Evolutionary conservation across 2,797 vertebrate genomes (phyloP).

Genomic region (Tapirus indicus): DNA sequence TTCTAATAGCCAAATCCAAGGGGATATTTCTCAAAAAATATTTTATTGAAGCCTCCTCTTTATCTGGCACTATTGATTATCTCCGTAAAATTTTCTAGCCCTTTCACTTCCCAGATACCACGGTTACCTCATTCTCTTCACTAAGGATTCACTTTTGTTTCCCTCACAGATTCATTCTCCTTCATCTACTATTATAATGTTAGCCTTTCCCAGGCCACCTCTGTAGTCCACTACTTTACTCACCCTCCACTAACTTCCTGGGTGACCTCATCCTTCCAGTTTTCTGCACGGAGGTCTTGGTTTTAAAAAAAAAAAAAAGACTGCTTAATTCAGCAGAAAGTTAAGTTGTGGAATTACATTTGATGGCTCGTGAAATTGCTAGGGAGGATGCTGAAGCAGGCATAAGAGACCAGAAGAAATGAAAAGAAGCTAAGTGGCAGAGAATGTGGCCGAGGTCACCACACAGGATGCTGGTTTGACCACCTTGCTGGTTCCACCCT

Average conservation of each 20-base stretch:
- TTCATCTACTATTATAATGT: background rate
- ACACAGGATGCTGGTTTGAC: background rate
- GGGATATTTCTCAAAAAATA: background rate
- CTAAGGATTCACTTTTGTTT: background rate
- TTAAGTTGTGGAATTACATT: background rate
- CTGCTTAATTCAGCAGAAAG: background rate
- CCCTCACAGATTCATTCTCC: background rate
- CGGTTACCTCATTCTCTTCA: background rate
- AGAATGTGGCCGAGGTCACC: background rate
- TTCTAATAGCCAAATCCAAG: background rate
- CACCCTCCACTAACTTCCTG: background rate
- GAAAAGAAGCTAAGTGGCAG: background rate
- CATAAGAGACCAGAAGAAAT: background rate
- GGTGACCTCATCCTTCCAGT: background rate
- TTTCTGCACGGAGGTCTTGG: background rate
- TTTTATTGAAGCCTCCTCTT: background rate
- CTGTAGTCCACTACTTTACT: background rate
- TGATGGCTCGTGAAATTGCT: background rate
- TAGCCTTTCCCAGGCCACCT: background rate
- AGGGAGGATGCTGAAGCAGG: background rate
- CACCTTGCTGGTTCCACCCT: background rate
- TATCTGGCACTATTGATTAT: background rate
- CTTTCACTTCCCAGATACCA: background rate
- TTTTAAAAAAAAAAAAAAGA: background rate
- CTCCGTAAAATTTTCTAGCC: background rate